Base-by-base conservation (phyloP, 2,888 invertebrate genomes). In the Orgyia antiqua region DNA sequence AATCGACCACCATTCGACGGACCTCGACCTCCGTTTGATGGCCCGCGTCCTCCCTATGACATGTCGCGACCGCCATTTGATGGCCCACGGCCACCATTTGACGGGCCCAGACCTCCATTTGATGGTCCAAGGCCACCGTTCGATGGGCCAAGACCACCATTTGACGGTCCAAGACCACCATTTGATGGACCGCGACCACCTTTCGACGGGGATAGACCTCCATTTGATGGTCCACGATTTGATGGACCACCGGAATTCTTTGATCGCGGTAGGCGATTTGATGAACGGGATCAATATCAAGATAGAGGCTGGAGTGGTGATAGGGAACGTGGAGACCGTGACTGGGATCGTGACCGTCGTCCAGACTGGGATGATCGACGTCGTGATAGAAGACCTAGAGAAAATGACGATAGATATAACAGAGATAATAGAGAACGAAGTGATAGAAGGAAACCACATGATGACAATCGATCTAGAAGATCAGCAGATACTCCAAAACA, bases 191-290 rank as follows among this genome's bases (percentile, higher is more conserved):
- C 29, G 4, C 20, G 47, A 29, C 34, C 37, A 36, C 57, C 59
- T 0, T 68, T 68, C 34, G 61, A 62, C 21, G 57, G 45, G 6
- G 61, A 17, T 47, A 54, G 32, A 41, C 52, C 58, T 1, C 57
- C 55, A 3, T 57, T 57, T 39, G 56, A 55, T 18, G 51, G 55
- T 2, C 55, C 55, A 1, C 55, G 39, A 0, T 59, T 56, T 28
- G 63, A 59, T 27, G 77, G 73, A 0, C 79, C 78, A 0, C 74
- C 79, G 0, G 82, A 82, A 20, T 79, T 68, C 64, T 84, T 76
- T 45, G 83, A 86, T 11, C 62, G 86, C 27, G 74, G 74, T 33
- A 61, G 80, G 28, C 64, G 82, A 18, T 84, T 77, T 43, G 86
- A 83, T 1, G 83, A 84, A 0, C 58, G 80, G 21, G 82, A 79